These are phyloP conservation scores for Trichechus manatus DNA, from an alignment of 2,113 vertebrate genomes.

Conservation along the genomic window DNA sequence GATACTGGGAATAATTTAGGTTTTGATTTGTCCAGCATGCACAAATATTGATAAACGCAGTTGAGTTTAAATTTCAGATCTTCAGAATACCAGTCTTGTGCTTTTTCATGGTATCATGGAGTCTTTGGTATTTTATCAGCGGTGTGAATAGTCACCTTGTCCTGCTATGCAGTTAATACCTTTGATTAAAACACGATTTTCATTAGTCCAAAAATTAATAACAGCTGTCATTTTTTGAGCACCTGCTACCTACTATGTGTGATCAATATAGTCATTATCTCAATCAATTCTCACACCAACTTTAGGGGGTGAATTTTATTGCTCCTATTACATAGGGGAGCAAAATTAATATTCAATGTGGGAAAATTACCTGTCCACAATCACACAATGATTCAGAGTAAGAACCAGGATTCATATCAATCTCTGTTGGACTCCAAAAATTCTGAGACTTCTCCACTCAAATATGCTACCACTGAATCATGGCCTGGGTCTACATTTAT, in stretches of 20 bases:
- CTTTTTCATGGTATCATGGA: not conserved
- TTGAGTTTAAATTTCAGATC: not conserved
- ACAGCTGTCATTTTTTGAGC: not conserved
- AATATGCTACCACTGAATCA: not conserved
- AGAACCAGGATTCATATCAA: not conserved
- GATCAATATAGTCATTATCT: not conserved
- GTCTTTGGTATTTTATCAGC: not conserved
- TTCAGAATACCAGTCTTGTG: not conserved
- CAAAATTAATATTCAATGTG: not conserved
- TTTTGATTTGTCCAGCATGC: not conserved
- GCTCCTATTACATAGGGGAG: not conserved
- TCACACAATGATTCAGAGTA: not conserved
- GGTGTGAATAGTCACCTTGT: not conserved
- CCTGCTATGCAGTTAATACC: not conserved
- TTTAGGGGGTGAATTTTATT: not conserved
- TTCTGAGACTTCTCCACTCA: not conserved
- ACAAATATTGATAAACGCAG: not conserved
- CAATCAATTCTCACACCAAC: not conserved
- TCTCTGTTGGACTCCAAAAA: not conserved
- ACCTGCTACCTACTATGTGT: not conserved
- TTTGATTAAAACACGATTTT: constrained; percentile 8
- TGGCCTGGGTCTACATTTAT: not conserved
- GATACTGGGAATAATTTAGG: not conserved
- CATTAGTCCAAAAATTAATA: not conserved
- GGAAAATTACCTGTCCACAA: not conserved